Evolutionary conservation across 2,797 vertebrate species (phyloP), one percentile per base, ranked within the genome.

Genomic region (Diplodus sargus): DNA sequence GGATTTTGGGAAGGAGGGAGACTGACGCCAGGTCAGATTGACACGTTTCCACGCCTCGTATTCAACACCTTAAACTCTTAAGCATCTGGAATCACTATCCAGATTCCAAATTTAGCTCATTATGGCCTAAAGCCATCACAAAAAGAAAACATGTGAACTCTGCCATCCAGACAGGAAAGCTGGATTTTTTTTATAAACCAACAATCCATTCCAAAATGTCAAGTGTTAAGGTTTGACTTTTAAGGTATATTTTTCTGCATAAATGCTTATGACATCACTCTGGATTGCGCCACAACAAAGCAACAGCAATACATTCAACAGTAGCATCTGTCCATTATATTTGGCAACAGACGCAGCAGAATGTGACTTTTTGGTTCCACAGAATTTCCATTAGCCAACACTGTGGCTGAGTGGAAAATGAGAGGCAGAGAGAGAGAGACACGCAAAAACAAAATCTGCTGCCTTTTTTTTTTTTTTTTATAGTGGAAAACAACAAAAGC

Each of bases 401-500:
- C 43, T 80, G 42, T 47, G 79, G 57, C 82, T 71, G 81, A 78
- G 62, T 4, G 56, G 66, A 79, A 85, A 83, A 69, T 73, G 58
- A 81, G 68, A 64, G 56, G 53, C 30, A 28, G 75, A 71, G 60
- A 79, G 54, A 63, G 54, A 79, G 54, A 66, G 54, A 79, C 70
- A 65, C 23, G 65, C 65, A 80, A 76, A 70, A 71, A 63, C 83
- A 83, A 76, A 81, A 73, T 76, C 71, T 65, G 58, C 58, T 18
- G 63, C 39, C 57, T 53, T 58, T 54, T 71, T 52, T 63, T 28
- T 54, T 54, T 49, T 7, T 67, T 89, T 85, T 87, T 78, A 78
- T 83, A 85, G 81, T 74, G 85, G 87, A 91, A 91, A 90, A 87
- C 68, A 84, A 79, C 72, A 86, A 86, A 80, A 75, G 81, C 85